Base-by-base conservation (phyloP, 2,888 invertebrate genomes). In the Apotomis capreana region DNA sequence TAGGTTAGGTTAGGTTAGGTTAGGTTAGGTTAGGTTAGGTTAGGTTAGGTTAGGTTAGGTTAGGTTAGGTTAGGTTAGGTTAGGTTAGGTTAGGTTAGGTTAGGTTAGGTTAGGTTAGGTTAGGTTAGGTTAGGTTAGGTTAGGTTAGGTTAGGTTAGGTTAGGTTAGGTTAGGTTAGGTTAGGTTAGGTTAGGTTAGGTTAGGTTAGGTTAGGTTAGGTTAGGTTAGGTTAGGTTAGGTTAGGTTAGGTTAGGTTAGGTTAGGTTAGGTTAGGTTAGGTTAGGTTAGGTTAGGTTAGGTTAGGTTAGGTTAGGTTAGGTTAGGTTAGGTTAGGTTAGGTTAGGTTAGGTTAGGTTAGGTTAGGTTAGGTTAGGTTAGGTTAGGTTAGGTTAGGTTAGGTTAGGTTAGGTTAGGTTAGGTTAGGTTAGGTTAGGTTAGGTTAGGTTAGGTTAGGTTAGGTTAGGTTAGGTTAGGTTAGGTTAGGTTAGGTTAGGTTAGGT, bases 1-100 rank as follows among this genome's bases (percentile, higher is more conserved):
- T 73, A 74, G 74, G 74, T 72, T 72, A 74, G 71, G 71, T 72
- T 69, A 74, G 74, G 74, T 72, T 72, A 74, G 74, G 74, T 72
- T 72, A 74, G 71, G 71, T 69, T 68, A 74, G 74, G 74, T 72
- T 72, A 74, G 74, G 74, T 72, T 72, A 74, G 72, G 74, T 72
- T 72, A 74, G 74, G 74, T 72, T 72, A 74, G 74, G 74, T 72
- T 72, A 74, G 74, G 74, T 72, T 72, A 74, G 74, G 74, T 72
- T 72, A 74, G 74, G 74, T 72, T 72, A 74, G 74, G 74, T 71
- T 71, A 74, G 54, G 54, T 54, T 54, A 54, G 54, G 54, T 54
- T 54, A 54, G 54, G 54, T 54, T 54, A 54, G 54, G 54, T 54
- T 54, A 54, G 54, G 54, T 54, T 54, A 54, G 54, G 54, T 54